Evolutionary conservation across 2,797 vertebrate species (phyloP).

Genomic region (Chaenodraco wilsoni): DNA sequence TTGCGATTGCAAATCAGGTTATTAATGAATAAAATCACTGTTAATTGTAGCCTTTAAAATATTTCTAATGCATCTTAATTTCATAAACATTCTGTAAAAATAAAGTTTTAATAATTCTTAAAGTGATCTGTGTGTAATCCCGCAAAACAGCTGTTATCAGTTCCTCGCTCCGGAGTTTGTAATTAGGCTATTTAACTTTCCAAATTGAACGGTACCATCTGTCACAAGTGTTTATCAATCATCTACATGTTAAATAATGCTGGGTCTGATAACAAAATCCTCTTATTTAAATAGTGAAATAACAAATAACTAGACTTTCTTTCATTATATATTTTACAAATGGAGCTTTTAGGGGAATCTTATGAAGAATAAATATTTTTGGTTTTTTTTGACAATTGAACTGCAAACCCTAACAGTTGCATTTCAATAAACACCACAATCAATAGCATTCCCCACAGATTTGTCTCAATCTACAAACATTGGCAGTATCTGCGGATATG

Average conservation of each 20-base stretch:
- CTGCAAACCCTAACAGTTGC: conserved; percentile 47
- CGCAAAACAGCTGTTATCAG: background rate
- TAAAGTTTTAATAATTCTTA: too few relatives aligned
- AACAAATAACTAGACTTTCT: conserved; percentile 18
- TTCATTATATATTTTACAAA: conserved; percentile 18
- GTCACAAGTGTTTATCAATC: conserved; percentile 40
- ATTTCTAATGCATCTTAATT: background rate
- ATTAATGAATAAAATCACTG: background rate
- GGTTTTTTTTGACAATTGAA: conserved; percentile 38
- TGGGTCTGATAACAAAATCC: conserved; percentile 13
- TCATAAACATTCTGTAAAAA: background rate
- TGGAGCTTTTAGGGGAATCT: conserved; percentile 38
- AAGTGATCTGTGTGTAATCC: background rate
- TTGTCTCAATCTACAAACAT: conserved; percentile 74
- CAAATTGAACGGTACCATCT: conserved; percentile 31
- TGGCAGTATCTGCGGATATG: conserved; percentile 63
- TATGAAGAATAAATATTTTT: conserved; percentile 32
- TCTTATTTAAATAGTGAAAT: conserved; percentile 23
- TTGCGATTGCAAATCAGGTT: background rate
- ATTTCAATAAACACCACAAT: conserved; percentile 74
- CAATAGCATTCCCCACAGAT: conserved; percentile 66
- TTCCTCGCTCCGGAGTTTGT: conserved; percentile 26
- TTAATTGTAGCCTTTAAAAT: background rate
- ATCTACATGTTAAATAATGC: conserved; percentile 27
- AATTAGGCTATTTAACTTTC: conserved; percentile 30